Evolutionary conservation across 2,113 vertebrate species (phyloP).

Genomic region (Rhipidura dahli): DNA sequence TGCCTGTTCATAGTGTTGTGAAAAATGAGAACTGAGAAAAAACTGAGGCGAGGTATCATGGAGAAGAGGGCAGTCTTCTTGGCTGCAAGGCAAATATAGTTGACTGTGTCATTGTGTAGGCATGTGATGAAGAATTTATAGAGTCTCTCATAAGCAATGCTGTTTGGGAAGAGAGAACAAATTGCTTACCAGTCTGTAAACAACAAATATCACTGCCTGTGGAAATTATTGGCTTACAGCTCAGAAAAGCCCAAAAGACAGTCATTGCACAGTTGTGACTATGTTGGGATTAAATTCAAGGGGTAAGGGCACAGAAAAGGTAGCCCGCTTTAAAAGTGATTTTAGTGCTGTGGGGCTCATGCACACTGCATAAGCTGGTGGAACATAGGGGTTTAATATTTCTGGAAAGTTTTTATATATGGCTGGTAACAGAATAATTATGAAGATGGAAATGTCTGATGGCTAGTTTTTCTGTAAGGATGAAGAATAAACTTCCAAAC

Average conservation of each 20-base stretch:
- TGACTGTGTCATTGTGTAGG: not conserved
- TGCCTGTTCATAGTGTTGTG: not conserved
- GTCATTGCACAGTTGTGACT: not conserved
- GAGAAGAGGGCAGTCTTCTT: not conserved
- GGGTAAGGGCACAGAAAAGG: not conserved
- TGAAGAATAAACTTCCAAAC: not conserved
- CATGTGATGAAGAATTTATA: not conserved
- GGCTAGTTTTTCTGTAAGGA: not conserved
- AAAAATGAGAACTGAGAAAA: not conserved
- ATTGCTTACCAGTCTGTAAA: not conserved
- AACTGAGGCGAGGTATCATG: accelerated
- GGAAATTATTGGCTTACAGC: not conserved
- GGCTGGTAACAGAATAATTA: not conserved
- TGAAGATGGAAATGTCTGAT: not conserved
- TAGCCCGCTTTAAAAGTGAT: not conserved
- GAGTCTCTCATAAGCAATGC: not conserved
- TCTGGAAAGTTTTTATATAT: not conserved
- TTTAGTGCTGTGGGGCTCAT: not conserved
- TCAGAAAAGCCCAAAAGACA: not conserved
- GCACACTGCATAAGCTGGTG: not conserved
- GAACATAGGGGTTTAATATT: not conserved
- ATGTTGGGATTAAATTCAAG: not conserved
- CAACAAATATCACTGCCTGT: not conserved
- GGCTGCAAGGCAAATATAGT: not conserved
- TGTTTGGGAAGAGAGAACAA: not conserved